These are phyloP conservation scores for Bubo scandiacus DNA, from an alignment of 2,113 vertebrate genomes.

Conservation along the genomic window DNA sequence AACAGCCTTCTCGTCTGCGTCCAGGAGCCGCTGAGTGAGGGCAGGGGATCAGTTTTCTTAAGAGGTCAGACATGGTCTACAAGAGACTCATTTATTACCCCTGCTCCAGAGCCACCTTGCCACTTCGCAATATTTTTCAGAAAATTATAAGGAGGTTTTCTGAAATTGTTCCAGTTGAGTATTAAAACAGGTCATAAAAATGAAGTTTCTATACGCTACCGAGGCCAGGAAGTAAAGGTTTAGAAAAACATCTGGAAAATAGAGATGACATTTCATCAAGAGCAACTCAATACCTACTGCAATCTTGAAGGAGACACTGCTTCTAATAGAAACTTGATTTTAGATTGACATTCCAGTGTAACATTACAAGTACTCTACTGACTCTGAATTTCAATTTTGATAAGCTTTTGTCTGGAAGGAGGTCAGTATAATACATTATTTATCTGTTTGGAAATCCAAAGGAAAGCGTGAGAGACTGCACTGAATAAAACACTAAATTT, in stretches of 20 bases:
- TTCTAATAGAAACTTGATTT: background rate
- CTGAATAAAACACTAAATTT: background rate
- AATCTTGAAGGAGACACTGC: background rate
- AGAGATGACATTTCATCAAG: background rate
- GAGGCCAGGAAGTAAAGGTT: background rate
- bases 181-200: background rate
- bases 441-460: background rate
- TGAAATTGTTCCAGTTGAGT: background rate
- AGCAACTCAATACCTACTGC: background rate
- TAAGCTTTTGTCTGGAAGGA: background rate
- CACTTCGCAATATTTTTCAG: background rate
- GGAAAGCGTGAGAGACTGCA: background rate
- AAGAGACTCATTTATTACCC: background rate
- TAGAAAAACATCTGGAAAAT: background rate
- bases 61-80: background rate
- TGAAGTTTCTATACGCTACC: background rate
- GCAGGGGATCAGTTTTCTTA: background rate
- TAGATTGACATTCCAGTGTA: background rate
- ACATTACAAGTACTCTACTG: background rate
- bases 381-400: background rate
- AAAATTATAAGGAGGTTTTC: background rate
- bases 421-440: background rate
- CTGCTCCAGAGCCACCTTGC: background rate
- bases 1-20: background rate
- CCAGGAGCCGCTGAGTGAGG: background rate